phyloP scores from a whole-genome alignment of 2,797 vertebrate genomes.

The Vireo griseus region DNA sequence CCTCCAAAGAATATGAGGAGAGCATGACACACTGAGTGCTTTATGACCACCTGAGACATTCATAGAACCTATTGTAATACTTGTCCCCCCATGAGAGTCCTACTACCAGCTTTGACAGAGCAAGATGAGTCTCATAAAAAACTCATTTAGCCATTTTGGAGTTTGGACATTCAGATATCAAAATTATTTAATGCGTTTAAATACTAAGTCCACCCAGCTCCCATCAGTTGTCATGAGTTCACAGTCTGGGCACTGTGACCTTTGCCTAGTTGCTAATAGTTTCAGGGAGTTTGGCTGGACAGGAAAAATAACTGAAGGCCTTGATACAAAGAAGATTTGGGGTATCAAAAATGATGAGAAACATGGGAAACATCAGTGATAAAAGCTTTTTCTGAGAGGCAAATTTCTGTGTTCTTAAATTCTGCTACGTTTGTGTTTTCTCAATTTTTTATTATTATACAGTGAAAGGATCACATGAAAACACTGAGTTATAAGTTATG shows the following conservation, averaged over 20 bases:
- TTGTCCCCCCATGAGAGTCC: background rate
- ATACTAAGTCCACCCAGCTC: background rate
- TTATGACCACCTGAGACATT: background rate
- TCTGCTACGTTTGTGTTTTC: background rate
- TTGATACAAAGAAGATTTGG: background rate
- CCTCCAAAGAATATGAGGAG: background rate
- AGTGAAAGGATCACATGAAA: background rate
- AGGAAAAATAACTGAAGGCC: background rate
- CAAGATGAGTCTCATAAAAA: background rate
- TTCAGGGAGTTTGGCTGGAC: background rate
- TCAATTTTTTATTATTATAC: background rate
- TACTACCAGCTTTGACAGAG: background rate
- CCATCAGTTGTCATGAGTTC: background rate
- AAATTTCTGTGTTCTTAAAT: background rate
- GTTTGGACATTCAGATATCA: background rate
- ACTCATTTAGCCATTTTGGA: background rate
- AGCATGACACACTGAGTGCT: background rate
- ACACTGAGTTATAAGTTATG: background rate
- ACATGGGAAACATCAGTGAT: background rate
- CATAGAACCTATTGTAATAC: slow-evolving; percentile 3
- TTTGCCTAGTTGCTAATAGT: background rate
- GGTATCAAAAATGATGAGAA: background rate
- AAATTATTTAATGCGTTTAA: background rate
- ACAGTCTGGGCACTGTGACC: background rate
- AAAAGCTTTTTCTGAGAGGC: background rate